phyloP scores from a whole-genome alignment of 2,888 invertebrate species.

The Griposia aprilina region DNA sequence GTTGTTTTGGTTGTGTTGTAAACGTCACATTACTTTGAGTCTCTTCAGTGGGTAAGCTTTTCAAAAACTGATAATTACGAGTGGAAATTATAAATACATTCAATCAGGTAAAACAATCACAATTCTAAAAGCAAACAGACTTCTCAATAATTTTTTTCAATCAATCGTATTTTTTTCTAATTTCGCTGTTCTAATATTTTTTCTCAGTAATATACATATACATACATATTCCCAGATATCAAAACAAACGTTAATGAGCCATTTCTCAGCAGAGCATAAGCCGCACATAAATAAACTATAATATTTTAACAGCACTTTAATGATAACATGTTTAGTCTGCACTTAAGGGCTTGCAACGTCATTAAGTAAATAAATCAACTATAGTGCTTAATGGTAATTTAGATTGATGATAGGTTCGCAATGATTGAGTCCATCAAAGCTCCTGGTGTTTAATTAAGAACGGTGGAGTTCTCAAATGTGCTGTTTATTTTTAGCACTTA shows the following conservation, averaged over 20 bases:
- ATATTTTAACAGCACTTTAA: conserved; percentile 69
- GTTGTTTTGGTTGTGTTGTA: background rate
- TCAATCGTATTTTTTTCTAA: background rate
- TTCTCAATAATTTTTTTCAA: background rate
- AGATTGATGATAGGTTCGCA: conserved; percentile 72
- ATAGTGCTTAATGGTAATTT: conserved; percentile 71
- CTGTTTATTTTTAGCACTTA: conserved; percentile 62
- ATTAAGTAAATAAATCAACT: conserved; percentile 74
- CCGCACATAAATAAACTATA: conserved; percentile 59
- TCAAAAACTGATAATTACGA: background rate
- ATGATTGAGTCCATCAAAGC: conserved; percentile 67
- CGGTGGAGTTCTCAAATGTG: conserved; percentile 54
- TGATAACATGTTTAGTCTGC: conserved; percentile 81
- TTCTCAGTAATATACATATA: background rate
- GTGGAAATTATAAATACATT: background rate
- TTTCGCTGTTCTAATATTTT: background rate
- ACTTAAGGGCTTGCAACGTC: conserved; percentile 67
- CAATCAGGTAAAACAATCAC: background rate
- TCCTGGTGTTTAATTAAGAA: conserved; percentile 66
- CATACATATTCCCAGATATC: conserved; percentile 5
- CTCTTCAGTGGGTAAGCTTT: no score
- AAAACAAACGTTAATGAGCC: conserved; percentile 49
- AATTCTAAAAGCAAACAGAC: background rate
- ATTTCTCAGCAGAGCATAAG: conserved; percentile 33
- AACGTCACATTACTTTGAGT: background rate